phyloP scores from a whole-genome alignment of 2,113 vertebrate genomes.

The Salvelinus namaycush region DNA sequence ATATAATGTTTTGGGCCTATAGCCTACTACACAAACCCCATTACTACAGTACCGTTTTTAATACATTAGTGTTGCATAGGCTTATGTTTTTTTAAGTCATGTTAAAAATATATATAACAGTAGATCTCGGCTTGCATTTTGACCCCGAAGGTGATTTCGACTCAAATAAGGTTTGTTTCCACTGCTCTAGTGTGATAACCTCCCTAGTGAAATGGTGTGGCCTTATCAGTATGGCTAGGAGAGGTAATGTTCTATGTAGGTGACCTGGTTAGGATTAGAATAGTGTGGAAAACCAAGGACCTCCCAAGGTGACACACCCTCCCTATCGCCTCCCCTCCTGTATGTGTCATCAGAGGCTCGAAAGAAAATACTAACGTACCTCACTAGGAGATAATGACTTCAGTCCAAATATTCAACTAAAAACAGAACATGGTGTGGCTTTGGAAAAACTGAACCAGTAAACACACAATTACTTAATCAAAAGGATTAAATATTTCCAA shows the following conservation, averaged over 20 bases:
- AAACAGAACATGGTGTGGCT: background rate
- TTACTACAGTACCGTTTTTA: no score
- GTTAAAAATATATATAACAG: no score
- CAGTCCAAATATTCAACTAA: background rate
- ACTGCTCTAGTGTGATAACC: conserved; percentile 6
- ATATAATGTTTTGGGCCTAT: no score
- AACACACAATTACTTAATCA: background rate
- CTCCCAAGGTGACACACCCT: conserved; percentile 21
- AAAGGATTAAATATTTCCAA: background rate
- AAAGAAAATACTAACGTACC: conserved; percentile 12
- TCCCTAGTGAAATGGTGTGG: conserved; percentile 31
- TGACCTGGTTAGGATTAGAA: conserved; percentile 52
- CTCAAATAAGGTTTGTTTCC: no score
- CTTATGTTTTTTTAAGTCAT: no score
- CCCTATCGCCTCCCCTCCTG: conserved; percentile 23
- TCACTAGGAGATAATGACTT: conserved; percentile 27
- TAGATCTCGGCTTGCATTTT: no score
- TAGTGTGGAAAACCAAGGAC: conserved; percentile 5
- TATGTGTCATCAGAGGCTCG: conserved; percentile 22
- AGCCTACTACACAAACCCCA: no score
- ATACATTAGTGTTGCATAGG: no score
- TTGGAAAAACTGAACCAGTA: background rate
- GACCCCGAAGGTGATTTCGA: no score
- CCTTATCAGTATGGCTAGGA: conserved; percentile 48
- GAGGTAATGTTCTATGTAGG: conserved; percentile 24